Evolutionary conservation across 2,888 invertebrate species (phyloP).

Genomic region (Prosapia bicincta): DNA sequence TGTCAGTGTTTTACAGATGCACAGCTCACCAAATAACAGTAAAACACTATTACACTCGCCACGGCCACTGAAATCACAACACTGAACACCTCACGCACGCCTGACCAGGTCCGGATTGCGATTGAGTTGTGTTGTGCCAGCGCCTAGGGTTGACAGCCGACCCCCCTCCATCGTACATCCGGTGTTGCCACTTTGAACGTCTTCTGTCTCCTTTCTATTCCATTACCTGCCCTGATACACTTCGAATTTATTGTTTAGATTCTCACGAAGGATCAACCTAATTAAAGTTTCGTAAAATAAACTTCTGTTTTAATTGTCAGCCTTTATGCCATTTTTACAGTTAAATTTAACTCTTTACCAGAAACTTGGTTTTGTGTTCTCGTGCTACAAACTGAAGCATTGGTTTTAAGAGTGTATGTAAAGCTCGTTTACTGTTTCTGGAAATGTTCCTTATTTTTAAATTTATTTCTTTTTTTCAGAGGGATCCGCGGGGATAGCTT

Average conservation of each 20-base stretch:
- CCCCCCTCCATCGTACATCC: background rate
- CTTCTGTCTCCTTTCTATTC: background rate
- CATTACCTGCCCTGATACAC: background rate
- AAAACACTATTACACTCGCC: background rate
- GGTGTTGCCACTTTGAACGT: background rate
- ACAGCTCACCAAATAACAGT: background rate
- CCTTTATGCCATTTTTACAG: too few relatives aligned
- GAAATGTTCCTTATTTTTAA: too few relatives aligned
- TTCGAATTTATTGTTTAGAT: background rate
- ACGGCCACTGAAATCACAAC: background rate
- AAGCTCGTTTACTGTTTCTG: too few relatives aligned
- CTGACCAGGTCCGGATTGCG: background rate
- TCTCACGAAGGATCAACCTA: background rate
- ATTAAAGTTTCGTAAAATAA: background rate
- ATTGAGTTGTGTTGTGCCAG: constrained; percentile 10
- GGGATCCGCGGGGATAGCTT: too few relatives aligned
- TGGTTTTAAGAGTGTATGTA: too few relatives aligned
- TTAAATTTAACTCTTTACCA: too few relatives aligned
- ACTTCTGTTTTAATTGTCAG: too few relatives aligned
- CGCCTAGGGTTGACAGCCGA: constrained; percentile 14
- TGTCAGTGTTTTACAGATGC: background rate
- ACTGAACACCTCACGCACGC: background rate
- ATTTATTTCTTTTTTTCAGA: too few relatives aligned
- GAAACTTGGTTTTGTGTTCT: too few relatives aligned
- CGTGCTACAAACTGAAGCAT: too few relatives aligned